Base-by-base conservation (phyloP, 2,113 vertebrate genomes). In the Chionomys nivalis region DNA sequence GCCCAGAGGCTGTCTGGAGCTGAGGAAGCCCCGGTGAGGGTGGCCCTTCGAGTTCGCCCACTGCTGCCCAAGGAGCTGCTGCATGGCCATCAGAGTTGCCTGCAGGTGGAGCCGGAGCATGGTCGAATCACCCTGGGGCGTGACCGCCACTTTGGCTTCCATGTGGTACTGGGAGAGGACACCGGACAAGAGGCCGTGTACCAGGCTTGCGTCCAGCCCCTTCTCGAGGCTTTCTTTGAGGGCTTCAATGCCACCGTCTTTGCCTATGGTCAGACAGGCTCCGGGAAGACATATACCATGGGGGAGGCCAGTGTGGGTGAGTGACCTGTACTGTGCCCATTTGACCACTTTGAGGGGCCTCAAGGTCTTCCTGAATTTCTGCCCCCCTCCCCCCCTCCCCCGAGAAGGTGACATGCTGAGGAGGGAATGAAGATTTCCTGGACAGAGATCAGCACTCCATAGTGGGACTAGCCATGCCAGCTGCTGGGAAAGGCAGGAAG, bases 161-260 rank as follows among this genome's bases (percentile, higher is more conserved):
- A 99, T 90, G 98, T 99, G 87, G 98, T 99, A 17, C 99, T 99
- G 97, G 99, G 99, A 28, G 99, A 99, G 96, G 98, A 97, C 12
- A 96, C 98, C 4, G 98, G 98, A 90, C 99, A 99, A 97, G 99
- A 99, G 81, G 98, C 99, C 0, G 98, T 99, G 73, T 99, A 99
- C 97, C 98, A 97, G 33, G 97, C 96, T 47, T 99, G 99, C 4
- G 99, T 99, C 39, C 99, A 99, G 97, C 99, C 99, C 0, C 99
- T 99, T 72, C 99, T 99, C 1, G 98, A 99, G 78, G 99, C 99
- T 42, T 99, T 99, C 97, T 99, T 99, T 96, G 99, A 99, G 97
- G 99, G 99, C 13, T 99, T 99, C 98, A 99, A 99, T 70, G 99
- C 99, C 88, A 99, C 99, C 0, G 99, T 99, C 28, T 99, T 99